Base-by-base conservation (phyloP, 2,113 vertebrate genomes). In the Sialia sialis region DNA sequence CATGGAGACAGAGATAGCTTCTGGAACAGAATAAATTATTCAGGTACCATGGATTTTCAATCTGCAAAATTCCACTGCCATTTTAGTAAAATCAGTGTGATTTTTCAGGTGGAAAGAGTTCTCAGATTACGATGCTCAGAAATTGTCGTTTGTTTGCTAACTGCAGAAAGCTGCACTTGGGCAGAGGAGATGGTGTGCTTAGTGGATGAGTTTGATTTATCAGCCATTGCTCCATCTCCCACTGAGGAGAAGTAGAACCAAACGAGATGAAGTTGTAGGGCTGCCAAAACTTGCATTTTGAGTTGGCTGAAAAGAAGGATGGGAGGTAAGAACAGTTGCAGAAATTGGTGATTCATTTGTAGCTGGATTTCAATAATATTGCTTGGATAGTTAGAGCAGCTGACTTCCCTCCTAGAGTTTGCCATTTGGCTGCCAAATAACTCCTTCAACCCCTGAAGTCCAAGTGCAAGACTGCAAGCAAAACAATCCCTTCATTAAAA, bases 281-380 rank as follows among this genome's bases (percentile, higher is more conserved):
- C 43, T 92, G 82, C 88, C 89, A 96, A 82, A 93, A 85, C 2
- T 12, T 87, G 34, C 77, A 73, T 93, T 96, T 89, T 87, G 46
- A 87, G 29, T 44, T 92, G 74, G 63, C 62, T 91, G 70, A 62
- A 87, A 92, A 73, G 56, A 89, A 48, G 21, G 67, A n/a, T n/a
- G 56, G 46, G 95, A 94, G 39, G 60, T 58, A 74, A 90, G 36
- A 96, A 87, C 25, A 94, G 34, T 48, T 73, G 86, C 34, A 83
- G 86, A 62, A 92, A 80, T 10, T 34, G 54, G 46, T 66, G 49
- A 74, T 39, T 94, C 5, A 2, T 80, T 64, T 87, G 63, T 80
- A 75, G 67, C 55, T 93, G 26, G 43, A 60, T 79, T 96, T 84
- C 60, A 59, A 16, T 41, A 88, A 59, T 64, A 58, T n/a, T 80